phyloP scores from a whole-genome alignment of 2,888 invertebrate genomes.

The Acanthosepion lycidas region DNA sequence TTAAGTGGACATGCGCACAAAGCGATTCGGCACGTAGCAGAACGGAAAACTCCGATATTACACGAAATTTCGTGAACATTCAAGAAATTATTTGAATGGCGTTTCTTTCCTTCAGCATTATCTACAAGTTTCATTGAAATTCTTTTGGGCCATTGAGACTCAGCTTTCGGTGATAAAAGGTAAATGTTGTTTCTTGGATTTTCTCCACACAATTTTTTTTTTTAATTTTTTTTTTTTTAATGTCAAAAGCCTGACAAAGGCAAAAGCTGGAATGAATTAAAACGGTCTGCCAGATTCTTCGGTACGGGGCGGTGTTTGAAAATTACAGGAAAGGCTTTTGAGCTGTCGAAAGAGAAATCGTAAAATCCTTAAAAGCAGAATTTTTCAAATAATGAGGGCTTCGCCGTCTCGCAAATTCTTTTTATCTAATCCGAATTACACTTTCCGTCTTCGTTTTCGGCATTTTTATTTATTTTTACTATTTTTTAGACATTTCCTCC shows the following conservation, averaged over 20 bases:
- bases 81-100: neutral
- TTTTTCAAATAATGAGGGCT: neutral
- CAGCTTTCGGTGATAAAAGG: neutral
- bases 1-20: neutral
- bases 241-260: constrained; percentile 17
- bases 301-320: neutral
- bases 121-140: constrained; percentile 33
- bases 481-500: neutral
- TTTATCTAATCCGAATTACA: neutral
- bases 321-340: neutral
- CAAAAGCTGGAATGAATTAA: constrained; percentile 17
- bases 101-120: neutral
- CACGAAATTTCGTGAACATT: constrained; percentile 17
- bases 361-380: constrained; percentile 33
- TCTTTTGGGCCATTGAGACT: neutral
- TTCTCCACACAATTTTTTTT: neutral
- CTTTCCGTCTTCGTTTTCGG: neutral
- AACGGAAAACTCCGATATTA: neutral
- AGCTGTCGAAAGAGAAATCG: neutral
- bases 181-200: neutral
- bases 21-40: neutral
- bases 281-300: constrained; percentile 14
- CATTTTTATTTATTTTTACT: neutral
- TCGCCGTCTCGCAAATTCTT: neutral
- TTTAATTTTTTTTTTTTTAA: neutral